Conservation (phyloP, 2,888 invertebrate genomes). For the Acanthococcus lagerstroemiae region DNA sequence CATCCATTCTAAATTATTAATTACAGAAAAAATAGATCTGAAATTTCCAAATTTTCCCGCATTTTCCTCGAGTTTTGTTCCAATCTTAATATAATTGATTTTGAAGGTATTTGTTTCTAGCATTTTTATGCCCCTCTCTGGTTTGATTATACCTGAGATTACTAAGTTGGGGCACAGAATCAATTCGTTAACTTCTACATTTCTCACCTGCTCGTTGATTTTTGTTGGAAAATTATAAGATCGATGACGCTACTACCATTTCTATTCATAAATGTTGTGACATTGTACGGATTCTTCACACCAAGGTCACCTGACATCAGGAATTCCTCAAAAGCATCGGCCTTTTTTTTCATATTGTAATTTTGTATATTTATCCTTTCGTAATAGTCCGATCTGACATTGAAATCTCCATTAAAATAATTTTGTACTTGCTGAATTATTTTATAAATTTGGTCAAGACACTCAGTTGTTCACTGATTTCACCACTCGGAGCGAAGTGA, state of each 20-base stretch:
- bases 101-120: too few relatives aligned
- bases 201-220: too few relatives aligned
- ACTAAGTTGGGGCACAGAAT: too few relatives aligned
- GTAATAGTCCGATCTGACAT: not conserved
- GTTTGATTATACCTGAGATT: too few relatives aligned
- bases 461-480: not conserved
- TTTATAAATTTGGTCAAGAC: not conserved
- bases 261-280: not conserved
- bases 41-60: too few relatives aligned
- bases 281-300: not conserved
- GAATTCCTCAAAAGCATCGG: not conserved
- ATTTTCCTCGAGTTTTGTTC: too few relatives aligned
- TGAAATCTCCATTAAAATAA: not conserved
- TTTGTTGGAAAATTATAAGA: too few relatives aligned
- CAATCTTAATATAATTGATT: too few relatives aligned
- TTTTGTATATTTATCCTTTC: not conserved
- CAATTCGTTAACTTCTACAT: too few relatives aligned
- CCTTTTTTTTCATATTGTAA: not conserved
- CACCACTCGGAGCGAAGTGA: not conserved
- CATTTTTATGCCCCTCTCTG: too few relatives aligned
- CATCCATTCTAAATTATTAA: too few relatives aligned
- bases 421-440: not conserved
- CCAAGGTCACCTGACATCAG: not conserved
- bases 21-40: too few relatives aligned
- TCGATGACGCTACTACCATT: not conserved